Evolutionary conservation across 37 sponge, comb jelly and placozoan species (phyloP), one percentile per base, ranked within the genome.

Genomic region (Geodia barretti): DNA sequence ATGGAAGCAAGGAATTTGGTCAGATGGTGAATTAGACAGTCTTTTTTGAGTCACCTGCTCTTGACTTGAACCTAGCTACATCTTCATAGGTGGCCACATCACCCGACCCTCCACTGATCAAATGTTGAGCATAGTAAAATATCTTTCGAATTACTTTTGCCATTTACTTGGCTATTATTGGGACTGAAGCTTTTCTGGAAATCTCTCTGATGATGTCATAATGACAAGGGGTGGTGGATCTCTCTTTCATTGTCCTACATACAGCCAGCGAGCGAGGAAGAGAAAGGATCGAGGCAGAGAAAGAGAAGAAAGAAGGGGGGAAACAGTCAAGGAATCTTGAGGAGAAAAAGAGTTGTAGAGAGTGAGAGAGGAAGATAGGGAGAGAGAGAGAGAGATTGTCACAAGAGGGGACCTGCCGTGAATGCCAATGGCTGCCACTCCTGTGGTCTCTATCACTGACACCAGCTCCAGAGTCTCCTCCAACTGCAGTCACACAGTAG

Each of bases 321-420:
- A 73, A 76, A n/a, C n/a, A n/a, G n/a, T n/a, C n/a, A n/a, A n/a
- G n/a, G n/a, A n/a, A n/a, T n/a, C n/a, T n/a, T n/a, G n/a, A n/a
- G n/a, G n/a, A n/a, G n/a, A n/a, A n/a, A n/a, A n/a, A n/a, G n/a
- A n/a, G n/a, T n/a, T n/a, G n/a, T n/a, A n/a, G n/a, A n/a, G n/a
- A n/a, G n/a, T n/a, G n/a, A n/a, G n/a, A n/a, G n/a, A n/a, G n/a
- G n/a, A n/a, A n/a, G n/a, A n/a, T n/a, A n/a, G n/a, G n/a, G n/a
- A n/a, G n/a, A n/a, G n/a, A n/a, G n/a, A n/a, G n/a, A n/a, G n/a
- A n/a, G n/a, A n/a, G n/a, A n/a, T n/a, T n/a, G n/a, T n/a, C n/a
- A n/a, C n/a, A n/a, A n/a, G n/a, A n/a, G n/a, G n/a, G n/a, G 28
- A 87, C 86, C 99, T 78, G 35, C 99, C 99, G 62, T 98, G 99